A percentile compares a stretch with the other conserved stretches of the same genome.
These are phyloP conservation scores for Vireo altiloquus DNA, from an alignment of 2,113 vertebrate genomes.

Conservation along the genomic window DNA sequence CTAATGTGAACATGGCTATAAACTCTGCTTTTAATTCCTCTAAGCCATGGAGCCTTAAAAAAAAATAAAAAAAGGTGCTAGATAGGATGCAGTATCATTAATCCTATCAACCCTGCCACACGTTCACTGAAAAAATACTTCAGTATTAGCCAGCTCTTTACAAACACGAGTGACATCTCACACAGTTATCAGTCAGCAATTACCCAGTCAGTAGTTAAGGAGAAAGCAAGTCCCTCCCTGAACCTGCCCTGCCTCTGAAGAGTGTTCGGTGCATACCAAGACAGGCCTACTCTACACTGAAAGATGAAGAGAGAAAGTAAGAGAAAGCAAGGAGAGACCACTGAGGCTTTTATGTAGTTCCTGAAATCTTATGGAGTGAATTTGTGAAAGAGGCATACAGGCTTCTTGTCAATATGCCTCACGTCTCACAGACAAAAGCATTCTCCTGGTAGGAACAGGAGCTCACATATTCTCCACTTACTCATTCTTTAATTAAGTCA, in stretches of 20 bases:
- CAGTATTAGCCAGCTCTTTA: background rate
- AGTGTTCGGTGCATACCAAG: background rate
- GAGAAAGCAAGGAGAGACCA: background rate
- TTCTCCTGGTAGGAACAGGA: background rate
- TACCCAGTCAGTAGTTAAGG: background rate
- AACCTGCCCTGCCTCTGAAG: background rate
- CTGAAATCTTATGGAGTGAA: background rate
- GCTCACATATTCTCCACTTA: background rate
- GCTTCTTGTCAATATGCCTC: accelerated
- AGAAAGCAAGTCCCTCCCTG: background rate
- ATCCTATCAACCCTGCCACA: background rate
- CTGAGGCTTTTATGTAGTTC: background rate
- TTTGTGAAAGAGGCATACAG: background rate
- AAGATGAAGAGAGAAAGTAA: background rate
- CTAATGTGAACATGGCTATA: background rate
- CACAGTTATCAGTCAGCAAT: background rate
- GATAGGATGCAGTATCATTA: background rate
- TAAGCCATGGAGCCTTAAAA: background rate
- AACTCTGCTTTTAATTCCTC: background rate
- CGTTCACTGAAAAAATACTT: background rate
- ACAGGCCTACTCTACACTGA: background rate
- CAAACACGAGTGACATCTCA: background rate
- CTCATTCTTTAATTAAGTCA: background rate
- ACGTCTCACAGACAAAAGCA: background rate
- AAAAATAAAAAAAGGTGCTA: background rate